Percentiles rank a stretch among this genome's conserved stretches.
Evolutionary conservation across 2,888 invertebrate genomes (phyloP).

Genomic region (Lasioglossum calceatum): DNA sequence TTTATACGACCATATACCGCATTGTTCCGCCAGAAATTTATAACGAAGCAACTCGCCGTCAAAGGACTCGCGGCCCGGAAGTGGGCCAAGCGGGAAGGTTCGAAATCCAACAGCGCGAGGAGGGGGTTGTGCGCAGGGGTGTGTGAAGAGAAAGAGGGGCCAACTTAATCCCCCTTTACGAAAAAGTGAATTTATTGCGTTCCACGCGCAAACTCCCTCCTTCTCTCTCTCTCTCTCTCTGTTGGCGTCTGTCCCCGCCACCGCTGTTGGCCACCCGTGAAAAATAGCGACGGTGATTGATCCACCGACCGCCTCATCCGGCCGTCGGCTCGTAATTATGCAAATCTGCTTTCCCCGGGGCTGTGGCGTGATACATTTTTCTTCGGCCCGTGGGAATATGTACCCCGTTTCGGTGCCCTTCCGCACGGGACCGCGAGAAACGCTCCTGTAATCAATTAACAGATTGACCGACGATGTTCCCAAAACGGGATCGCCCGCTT

Average conservation of each 20-base stretch:
- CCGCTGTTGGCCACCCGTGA: slow-evolving; percentile 47
- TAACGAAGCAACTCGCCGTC: slow-evolving; percentile 37
- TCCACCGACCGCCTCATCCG: slow-evolving; percentile 63
- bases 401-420: slow-evolving; percentile 33
- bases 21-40: slow-evolving; percentile 9
- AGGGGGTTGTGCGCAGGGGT: neutral
- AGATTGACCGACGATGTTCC: neutral
- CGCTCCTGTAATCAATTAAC: slow-evolving; percentile 27
- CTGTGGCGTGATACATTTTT: slow-evolving; percentile 57
- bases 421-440: slow-evolving; percentile 1
- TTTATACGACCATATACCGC: slow-evolving; percentile 17
- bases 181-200: slow-evolving; percentile 46
- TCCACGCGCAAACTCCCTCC: slow-evolving; percentile 61
- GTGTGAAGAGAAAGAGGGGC: neutral
- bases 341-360: slow-evolving; percentile 70
- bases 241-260: slow-evolving; percentile 56
- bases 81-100: slow-evolving; percentile 13
- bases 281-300: slow-evolving; percentile 77
- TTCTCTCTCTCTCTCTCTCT: neutral
- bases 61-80: slow-evolving; percentile 13
- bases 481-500: neutral
- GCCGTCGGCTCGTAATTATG: slow-evolving; percentile 77
- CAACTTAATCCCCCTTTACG: slow-evolving; percentile 22
- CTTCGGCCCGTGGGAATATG: slow-evolving; percentile 38
- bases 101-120: neutral